Conservation (phyloP, 2,888 invertebrate species). For the Tuta absoluta region DNA sequence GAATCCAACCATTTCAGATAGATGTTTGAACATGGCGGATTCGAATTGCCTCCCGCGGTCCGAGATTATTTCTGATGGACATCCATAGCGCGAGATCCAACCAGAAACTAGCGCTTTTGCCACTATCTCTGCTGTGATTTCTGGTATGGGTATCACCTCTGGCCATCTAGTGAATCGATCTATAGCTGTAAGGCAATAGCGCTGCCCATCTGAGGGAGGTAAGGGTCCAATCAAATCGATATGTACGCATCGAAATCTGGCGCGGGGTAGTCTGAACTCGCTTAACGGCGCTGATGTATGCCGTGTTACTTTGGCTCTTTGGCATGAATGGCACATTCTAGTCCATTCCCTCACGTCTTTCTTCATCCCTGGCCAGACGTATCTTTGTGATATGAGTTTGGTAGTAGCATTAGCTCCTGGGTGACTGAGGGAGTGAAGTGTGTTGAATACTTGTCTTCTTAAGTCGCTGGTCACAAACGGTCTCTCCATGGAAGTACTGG, state of each 20-base stretch:
- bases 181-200: conserved; percentile 21
- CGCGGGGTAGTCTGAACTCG: conserved; percentile 3
- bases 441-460: background rate
- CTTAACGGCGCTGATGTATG: conserved; percentile 35
- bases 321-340: conserved; percentile 46
- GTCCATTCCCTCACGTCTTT: conserved; percentile 49
- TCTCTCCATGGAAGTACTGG: conserved; percentile 2
- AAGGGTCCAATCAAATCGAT: conserved; percentile 43
- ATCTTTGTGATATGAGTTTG: conserved; percentile 41
- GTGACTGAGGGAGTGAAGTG: conserved; percentile 1
- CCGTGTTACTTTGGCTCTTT: conserved; percentile 46
- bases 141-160: conserved; percentile 46
- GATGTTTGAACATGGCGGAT: conserved; percentile 34
- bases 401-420: background rate
- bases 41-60: conserved; percentile 47
- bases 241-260: conserved; percentile 47
- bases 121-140: conserved; percentile 53
- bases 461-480: background rate
- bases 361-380: conserved; percentile 54
- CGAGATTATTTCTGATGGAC: conserved; percentile 44
- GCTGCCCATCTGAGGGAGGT: conserved; percentile 30
- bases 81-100: conserved; percentile 63
- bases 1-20: conserved; percentile 28
- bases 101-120: conserved; percentile 46
- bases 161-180: conserved; percentile 61